Base-by-base conservation (phyloP, 53 echinoderm and acorn worm genomes). In the Echinarachnius parma region DNA sequence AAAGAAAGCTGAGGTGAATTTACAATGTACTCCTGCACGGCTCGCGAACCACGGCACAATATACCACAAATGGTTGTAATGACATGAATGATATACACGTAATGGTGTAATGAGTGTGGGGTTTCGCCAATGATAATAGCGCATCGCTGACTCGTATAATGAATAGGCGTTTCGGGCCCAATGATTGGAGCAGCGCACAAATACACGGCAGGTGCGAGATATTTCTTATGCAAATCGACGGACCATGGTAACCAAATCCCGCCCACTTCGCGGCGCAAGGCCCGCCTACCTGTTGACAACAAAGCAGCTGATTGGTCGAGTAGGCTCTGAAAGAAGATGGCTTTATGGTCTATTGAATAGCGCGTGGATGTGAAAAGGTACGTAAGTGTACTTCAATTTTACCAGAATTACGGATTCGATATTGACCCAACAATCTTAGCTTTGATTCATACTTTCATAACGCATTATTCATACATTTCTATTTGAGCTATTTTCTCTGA, bases 231-330 rank as follows among this genome's bases (percentile, higher is more conserved):
- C 74, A 56, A 72, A 72, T 72, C 37, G 29, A 23, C 11, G 11
- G 28, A 3, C 34, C 16, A 50, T 52, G 31, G 22, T 49, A 49
- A 20, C 8, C 53, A 50, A 21, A 52, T 52, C 13, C 68, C 68
- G 68, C 68, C 68, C n/a, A n/a, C n/a, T 52, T 29, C 68, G 25
- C 21, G 8, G n/a, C 19, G 14, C 44, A 37, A 14, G 28, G 74
- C 26, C 74, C 74, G 56, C 74, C 74, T 56, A 72, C 74, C 74
- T 72, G 74, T 72, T 72, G 74, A 72, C 42, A 72, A 72, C 74
- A 72, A 39, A 72, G 9, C 24, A 24, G 42, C 21, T 72, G 74
- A 72, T 72, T 72, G 74, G 74, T 56, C 11, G 24, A 72, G n/a
- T 37, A 30, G 16, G 23, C 23, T 2, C 22, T 30, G 22, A 23